These are phyloP conservation scores for Pelosia muscerda DNA, from an alignment of 2,888 invertebrate genomes.

Conservation along the genomic window DNA sequence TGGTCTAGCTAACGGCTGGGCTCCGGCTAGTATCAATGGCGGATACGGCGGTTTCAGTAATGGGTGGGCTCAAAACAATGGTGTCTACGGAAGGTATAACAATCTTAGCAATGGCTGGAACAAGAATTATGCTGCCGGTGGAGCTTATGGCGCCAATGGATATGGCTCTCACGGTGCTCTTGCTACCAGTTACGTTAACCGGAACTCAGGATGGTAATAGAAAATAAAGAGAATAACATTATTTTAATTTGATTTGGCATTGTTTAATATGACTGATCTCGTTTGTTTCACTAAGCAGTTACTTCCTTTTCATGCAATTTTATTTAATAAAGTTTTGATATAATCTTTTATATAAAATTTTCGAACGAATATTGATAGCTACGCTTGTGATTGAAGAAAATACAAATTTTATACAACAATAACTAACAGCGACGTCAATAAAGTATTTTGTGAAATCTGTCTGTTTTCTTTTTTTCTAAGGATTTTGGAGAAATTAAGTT, in stretches of 20 bases:
- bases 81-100: constrained; percentile 11
- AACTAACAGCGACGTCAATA: neutral
- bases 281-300: neutral
- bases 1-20: constrained; percentile 24
- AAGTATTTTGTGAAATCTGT: neutral
- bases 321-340: neutral
- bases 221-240: neutral
- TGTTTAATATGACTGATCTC: constrained; percentile 10
- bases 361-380: neutral
- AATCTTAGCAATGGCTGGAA: neutral
- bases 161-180: constrained; percentile 11
- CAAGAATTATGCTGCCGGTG: constrained; percentile 13
- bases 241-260: neutral
- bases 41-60: neutral
- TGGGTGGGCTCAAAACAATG: constrained; percentile 13
- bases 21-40: constrained; percentile 5
- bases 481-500: neutral
- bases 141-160: constrained; percentile 12
- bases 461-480: neutral
- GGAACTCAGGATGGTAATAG: constrained; percentile 25
- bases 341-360: neutral
- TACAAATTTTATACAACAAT: neutral
- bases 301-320: neutral
- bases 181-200: constrained; percentile 7
- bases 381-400: neutral